These are phyloP conservation scores for Timandra comae DNA, from an alignment of 2,888 invertebrate genomes.

Conservation along the genomic window DNA sequence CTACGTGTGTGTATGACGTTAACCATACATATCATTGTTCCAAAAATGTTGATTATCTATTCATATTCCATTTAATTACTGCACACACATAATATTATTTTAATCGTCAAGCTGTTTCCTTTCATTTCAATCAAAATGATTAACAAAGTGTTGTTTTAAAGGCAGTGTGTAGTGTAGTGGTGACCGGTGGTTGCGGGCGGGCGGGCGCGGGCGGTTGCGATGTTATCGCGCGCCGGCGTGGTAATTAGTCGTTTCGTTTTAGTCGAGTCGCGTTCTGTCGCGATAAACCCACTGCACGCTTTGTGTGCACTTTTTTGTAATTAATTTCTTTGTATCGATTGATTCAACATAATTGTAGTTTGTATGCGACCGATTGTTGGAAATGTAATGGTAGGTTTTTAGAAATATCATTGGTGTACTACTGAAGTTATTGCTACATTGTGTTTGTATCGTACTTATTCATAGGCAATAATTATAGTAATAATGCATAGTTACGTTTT, in stretches of 20 bases:
- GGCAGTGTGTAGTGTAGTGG: conserved; percentile 13
- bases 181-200: conserved; percentile 4
- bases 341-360: conserved; percentile 36
- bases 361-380: conserved; percentile 5
- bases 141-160: conserved; percentile 40
- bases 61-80: conserved; percentile 23
- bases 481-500: conserved; percentile 1
- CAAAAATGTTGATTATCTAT: conserved; percentile 14
- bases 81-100: conserved; percentile 29
- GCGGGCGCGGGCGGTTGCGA: conserved; percentile 26
- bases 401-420: conserved; percentile 6
- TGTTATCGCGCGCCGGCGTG: conserved; percentile 47
- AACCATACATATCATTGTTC: too few species aligned
- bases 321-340: conserved; percentile 58
- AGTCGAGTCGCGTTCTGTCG: conserved; percentile 49
- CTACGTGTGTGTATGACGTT: too few species aligned
- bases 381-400: not conserved
- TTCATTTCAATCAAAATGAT: conserved; percentile 40
- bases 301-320: conserved; percentile 58
- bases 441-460: not conserved
- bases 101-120: conserved; percentile 35
- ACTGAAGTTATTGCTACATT: not conserved
- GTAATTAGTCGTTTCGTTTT: conserved; percentile 70
- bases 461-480: not conserved
- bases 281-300: conserved; percentile 52